Base-by-base conservation (phyloP, 53 echinoderm and acorn worm species). In the Actinopyga echinites region DNA sequence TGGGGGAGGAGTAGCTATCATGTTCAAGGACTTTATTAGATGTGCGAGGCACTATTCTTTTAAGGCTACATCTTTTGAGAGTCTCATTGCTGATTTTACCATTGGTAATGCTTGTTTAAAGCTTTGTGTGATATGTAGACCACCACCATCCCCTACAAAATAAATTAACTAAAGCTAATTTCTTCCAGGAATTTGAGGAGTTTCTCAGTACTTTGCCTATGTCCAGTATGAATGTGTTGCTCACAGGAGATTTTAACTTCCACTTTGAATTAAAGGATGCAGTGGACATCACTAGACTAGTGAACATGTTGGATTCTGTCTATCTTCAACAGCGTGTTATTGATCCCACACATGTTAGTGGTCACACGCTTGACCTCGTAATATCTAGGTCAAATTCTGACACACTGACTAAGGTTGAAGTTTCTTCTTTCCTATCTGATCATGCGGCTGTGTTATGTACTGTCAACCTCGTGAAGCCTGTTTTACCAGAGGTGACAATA, bases 241-340 rank as follows among this genome's bases (percentile, higher is more conserved):
- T 79, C 5, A 57, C 35, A 56, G 79, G 79, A 55, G 79, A 53
- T 55, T 79, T 79, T 20, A 79, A 79, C 26, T 49, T 79, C 34
- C 79, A 79, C 28, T 79, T 25, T 65, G 24, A 65, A 65, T 17
- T 65, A 30, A 6, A 65, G 19, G 31, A 65, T 32, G 66, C 6
- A 30, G 30, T 32, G 30, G 66, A 65, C 8, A 32, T 29, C 8
- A 32, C 31, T 5, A 1, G 8, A 1, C 66, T 65, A 7, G 7
- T 29, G 30, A 28, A 32, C 7, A 30, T 65, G 66, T 32, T 65
- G 23, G 66, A 30, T 29, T 63, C 63, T 24, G 17, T 65, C 11
- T 10, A 54, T 19, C n/a, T n/a, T n/a, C n/a, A n/a, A n/a, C n/a
- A n/a, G n/a, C n/a, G n/a, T n/a, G n/a, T n/a, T n/a, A n/a, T n/a